Evolutionary conservation across 2,797 vertebrate genomes (phyloP).

Genomic region (Hirundo rustica): DNA sequence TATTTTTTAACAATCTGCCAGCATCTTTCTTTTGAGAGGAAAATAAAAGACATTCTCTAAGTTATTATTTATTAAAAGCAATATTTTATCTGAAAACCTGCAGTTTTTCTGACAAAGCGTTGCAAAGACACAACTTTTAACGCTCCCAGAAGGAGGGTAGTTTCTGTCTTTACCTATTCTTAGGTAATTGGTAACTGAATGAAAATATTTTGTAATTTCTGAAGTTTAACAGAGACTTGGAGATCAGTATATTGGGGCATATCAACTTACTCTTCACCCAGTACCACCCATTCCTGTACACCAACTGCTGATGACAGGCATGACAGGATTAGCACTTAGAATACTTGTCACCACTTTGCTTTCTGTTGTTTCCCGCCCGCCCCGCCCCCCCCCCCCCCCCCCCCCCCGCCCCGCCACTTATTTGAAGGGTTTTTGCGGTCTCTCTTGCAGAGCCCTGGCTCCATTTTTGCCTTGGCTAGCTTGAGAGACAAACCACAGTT

Average conservation of each 20-base stretch:
- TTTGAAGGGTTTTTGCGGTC: background rate
- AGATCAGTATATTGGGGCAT: background rate
- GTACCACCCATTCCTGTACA: background rate
- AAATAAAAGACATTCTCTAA: background rate
- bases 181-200: background rate
- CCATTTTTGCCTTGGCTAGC: too few relatives aligned
- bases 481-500: too few relatives aligned
- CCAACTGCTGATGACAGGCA: background rate
- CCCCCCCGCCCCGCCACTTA: too few relatives aligned
- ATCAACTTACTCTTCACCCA: background rate
- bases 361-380: too few relatives aligned
- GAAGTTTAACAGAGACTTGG: background rate
- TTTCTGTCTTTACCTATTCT: background rate
- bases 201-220: background rate
- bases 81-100: background rate
- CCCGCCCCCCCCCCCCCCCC: too few relatives aligned
- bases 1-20: background rate
- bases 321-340: background rate
- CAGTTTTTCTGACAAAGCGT: background rate
- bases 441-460: too few relatives aligned
- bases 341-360: background rate
- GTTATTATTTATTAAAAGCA: background rate
- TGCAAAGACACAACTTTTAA: background rate
- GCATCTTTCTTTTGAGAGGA: background rate
- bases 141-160: rapidly evolving